Evolutionary conservation across 2,888 invertebrate genomes (phyloP).

Genomic region (Noctuana brunneofusca): DNA sequence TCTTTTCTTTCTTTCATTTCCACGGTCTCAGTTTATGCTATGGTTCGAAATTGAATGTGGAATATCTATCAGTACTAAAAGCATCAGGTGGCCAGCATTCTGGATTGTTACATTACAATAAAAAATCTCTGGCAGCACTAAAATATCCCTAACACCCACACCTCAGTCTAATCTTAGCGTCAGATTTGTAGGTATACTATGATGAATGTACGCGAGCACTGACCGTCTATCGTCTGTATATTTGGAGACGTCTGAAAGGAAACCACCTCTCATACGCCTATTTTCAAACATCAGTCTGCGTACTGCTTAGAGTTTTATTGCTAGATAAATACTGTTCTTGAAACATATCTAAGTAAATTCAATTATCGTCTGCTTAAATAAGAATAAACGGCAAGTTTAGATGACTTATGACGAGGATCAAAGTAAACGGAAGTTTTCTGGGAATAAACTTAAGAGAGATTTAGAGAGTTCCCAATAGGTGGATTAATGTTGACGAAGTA

Average conservation of each 20-base stretch:
- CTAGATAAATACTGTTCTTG: not conserved
- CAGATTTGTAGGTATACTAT: not conserved
- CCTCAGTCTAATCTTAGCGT: constrained; percentile 5
- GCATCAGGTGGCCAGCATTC: not conserved
- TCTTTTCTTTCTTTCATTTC: too few species aligned
- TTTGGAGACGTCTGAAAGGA: constrained; percentile 7
- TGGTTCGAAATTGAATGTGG: too few species aligned
- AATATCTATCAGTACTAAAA: too few species aligned
- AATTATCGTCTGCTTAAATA: not conserved
- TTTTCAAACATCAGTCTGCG: not conserved
- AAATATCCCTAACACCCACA: not conserved
- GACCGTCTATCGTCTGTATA: constrained; percentile 8
- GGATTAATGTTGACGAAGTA: too few species aligned
- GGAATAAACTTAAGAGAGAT: too few species aligned
- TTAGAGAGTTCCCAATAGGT: too few species aligned
- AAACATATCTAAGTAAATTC: not conserved
- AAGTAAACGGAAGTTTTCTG: too few species aligned
- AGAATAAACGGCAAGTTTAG: not conserved
- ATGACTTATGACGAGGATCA: too few species aligned
- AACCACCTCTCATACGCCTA: constrained; percentile 1
- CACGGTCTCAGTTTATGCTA: too few species aligned
- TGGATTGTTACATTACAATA: not conserved
- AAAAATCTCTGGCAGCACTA: not conserved
- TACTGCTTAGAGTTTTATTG: not conserved
- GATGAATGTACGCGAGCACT: constrained; percentile 1